phyloP scores from a whole-genome alignment of 2,888 invertebrate genomes.

The Onthophagus sagittarius region DNA sequence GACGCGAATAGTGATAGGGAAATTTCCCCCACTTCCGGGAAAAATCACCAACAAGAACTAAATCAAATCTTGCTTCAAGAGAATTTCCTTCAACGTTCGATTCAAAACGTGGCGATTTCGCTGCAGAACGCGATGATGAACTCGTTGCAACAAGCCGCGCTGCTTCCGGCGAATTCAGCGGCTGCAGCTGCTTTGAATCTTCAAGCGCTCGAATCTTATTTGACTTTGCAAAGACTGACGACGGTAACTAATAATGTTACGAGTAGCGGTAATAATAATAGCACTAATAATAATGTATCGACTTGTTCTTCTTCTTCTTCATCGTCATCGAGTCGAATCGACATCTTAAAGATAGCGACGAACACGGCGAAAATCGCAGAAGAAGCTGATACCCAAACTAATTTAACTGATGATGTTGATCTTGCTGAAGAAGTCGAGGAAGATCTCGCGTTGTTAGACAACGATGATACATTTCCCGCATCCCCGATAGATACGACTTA shows the following conservation, averaged over 20 bases:
- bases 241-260: conserved; percentile 53
- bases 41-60: conserved; percentile 11
- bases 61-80: conserved; percentile 54
- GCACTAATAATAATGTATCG: conserved; percentile 25
- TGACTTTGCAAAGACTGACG: conserved; percentile 76
- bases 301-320: neutral
- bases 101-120: conserved; percentile 74
- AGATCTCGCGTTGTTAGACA: conserved; percentile 70
- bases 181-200: conserved; percentile 81
- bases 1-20: conserved; percentile 22
- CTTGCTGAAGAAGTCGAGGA: conserved; percentile 70
- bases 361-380: conserved; percentile 45
- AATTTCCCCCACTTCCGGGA: conserved; percentile 24
- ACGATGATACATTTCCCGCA: conserved; percentile 64
- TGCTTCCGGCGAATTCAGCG: conserved; percentile 77
- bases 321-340: conserved; percentile 56
- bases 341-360: conserved; percentile 64
- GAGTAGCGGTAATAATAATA: conserved; percentile 28
- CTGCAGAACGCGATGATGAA: conserved; percentile 82
- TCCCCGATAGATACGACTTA: conserved; percentile 65
- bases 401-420: conserved; percentile 59
- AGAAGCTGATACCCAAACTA: conserved; percentile 42
- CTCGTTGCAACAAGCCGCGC: conserved; percentile 77
- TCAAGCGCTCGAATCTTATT: conserved; percentile 81
- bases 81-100: conserved; percentile 56